Percentiles rank a stretch among this genome's conserved stretches.
phyloP scores from a whole-genome alignment of 2,888 invertebrate species.

The Molanna angustata region DNA sequence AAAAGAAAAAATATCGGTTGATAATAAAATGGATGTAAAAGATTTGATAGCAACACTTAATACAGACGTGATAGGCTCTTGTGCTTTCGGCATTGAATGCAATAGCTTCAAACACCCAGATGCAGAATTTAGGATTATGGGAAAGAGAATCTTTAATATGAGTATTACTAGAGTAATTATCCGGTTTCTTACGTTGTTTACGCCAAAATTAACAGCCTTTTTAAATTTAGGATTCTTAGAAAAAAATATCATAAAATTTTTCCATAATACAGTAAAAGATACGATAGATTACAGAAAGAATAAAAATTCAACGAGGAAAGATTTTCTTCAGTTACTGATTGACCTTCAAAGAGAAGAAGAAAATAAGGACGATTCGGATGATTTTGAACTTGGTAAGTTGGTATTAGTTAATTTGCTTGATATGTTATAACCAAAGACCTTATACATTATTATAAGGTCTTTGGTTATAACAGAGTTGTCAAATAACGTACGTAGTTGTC shows the following conservation, averaged over 20 bases:
- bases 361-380: constrained; percentile 6
- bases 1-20: constrained; percentile 24
- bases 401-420: no score
- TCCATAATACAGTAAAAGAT: constrained; percentile 44
- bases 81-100: constrained; percentile 51
- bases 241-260: constrained; percentile 38
- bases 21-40: constrained; percentile 41
- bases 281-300: constrained; percentile 45
- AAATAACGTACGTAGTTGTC: no score
- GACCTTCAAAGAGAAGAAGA: constrained; percentile 44
- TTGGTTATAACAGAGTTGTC: no score
- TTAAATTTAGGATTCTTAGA: constrained; percentile 4
- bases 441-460: no score
- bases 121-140: constrained; percentile 40
- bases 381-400: no score
- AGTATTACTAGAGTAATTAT: constrained; percentile 24
- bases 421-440: no score
- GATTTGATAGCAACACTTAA: constrained; percentile 46
- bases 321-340: constrained; percentile 56
- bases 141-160: constrained; percentile 10
- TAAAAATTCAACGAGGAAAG: constrained; percentile 45
- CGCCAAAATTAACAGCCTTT: constrained; percentile 21
- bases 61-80: constrained; percentile 50
- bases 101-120: constrained; percentile 44
- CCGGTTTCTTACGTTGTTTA: constrained; percentile 37